phyloP scores from a whole-genome alignment of 1,140 invertebrate genomes.

The Drosophila obscura region DNA sequence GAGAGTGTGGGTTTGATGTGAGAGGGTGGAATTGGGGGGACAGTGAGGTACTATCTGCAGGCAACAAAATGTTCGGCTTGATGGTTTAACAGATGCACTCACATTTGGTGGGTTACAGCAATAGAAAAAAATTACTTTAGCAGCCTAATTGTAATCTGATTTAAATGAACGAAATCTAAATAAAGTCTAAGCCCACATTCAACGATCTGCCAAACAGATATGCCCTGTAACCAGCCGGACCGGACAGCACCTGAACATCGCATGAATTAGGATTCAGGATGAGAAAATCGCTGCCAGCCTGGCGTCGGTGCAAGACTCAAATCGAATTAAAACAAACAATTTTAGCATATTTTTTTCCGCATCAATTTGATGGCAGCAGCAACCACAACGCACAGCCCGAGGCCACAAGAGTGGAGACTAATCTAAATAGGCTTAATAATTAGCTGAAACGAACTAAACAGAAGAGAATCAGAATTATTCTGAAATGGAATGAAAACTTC shows the following conservation, averaged over 20 bases:
- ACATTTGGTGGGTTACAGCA: background rate
- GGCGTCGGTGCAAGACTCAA: constrained; percentile 16
- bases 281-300: constrained; percentile 31
- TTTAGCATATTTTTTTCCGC: constrained; percentile 40
- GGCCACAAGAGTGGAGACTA: constrained; percentile 57
- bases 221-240: background rate
- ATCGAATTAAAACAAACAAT: constrained; percentile 72
- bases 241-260: constrained; percentile 16
- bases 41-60: background rate
- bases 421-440: constrained; percentile 70
- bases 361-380: constrained; percentile 20
- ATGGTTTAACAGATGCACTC: background rate
- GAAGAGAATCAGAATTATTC: constrained; percentile 7
- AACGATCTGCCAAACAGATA: background rate
- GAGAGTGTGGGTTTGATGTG: background rate
- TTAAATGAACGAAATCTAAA: background rate
- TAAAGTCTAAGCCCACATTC: too few relatives aligned
- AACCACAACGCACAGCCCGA: constrained; percentile 38
- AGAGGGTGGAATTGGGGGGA: constrained; percentile 5
- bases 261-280: constrained; percentile 24
- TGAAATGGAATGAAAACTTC: constrained; percentile 35
- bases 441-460: constrained; percentile 23
- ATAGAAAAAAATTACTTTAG: background rate
- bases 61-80: background rate
- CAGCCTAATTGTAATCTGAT: background rate